Conservation (phyloP, 2,113 vertebrate genomes). For the Heliornis fulica region DNA sequence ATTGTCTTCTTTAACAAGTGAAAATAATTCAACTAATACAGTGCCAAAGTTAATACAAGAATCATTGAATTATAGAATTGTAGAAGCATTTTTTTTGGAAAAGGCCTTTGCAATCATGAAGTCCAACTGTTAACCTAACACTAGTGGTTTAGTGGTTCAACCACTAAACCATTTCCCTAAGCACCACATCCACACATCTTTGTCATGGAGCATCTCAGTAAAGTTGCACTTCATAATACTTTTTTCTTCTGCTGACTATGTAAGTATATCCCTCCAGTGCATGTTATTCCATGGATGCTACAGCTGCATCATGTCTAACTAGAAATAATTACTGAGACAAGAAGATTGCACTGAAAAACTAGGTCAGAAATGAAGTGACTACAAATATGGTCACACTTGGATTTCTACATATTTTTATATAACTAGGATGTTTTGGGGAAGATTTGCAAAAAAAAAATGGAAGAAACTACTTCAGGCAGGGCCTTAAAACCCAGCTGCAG, state of each 20-base stretch:
- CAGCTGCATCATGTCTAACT: slow-evolving; percentile 1
- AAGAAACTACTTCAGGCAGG: neutral
- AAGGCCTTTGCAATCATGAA: no score
- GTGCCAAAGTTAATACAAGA: neutral
- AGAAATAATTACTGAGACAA: slow-evolving; percentile 18
- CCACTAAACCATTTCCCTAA: no score
- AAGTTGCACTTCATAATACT: neutral
- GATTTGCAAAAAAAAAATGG: neutral
- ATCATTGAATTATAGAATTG: no score
- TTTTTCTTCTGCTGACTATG: neutral
- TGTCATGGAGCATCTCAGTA: neutral
- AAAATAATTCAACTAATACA: neutral
- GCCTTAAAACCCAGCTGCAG: neutral
- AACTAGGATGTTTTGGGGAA: neutral
- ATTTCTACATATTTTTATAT: neutral
- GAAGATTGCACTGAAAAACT: slow-evolving; percentile 16
- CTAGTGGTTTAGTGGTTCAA: no score
- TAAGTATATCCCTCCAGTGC: neutral
- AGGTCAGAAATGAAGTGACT: neutral
- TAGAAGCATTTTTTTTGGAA: no score
- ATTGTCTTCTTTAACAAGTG: neutral
- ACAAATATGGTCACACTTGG: neutral
- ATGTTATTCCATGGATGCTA: neutral
- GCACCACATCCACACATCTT: no score
- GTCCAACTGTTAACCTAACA: no score